Evolutionary conservation across 1,140 invertebrate genomes (phyloP).

Genomic region (Chelonus insularis): DNA sequence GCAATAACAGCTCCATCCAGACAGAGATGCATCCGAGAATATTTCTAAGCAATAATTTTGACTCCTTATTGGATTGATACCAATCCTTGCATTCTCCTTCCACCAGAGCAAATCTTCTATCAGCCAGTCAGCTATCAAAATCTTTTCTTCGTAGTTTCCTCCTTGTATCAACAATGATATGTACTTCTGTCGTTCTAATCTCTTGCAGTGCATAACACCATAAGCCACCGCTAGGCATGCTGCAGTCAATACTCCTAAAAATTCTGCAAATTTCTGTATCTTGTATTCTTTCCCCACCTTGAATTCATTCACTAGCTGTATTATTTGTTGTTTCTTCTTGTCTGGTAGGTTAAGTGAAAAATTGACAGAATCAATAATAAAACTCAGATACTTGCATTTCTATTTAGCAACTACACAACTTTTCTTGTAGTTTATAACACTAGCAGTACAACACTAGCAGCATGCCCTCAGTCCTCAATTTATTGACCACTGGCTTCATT

Average conservation of each 20-base stretch:
- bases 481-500: constrained; percentile 32
- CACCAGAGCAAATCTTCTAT: constrained; percentile 6
- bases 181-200: not conserved
- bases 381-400: constrained; percentile 10
- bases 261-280: not conserved
- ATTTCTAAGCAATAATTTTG: constrained; percentile 31
- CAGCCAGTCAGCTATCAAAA: not conserved
- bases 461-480: not conserved
- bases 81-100: not conserved
- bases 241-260: not conserved
- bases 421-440: constrained; percentile 14
- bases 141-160: not conserved
- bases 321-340: constrained; percentile 3
- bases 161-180: not conserved
- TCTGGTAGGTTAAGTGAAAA: constrained; percentile 7
- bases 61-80: not conserved
- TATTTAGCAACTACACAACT: not conserved
- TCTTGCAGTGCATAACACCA: not conserved
- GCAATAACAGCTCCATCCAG: constrained; percentile 36
- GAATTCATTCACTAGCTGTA: not conserved
- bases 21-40: constrained; percentile 36
- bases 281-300: not conserved
- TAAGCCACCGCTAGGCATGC: not conserved
- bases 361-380: not conserved
- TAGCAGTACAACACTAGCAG: constrained; percentile 14